phyloP scores from a whole-genome alignment of 2,113 vertebrate species.

The Ciconia boyciana region DNA sequence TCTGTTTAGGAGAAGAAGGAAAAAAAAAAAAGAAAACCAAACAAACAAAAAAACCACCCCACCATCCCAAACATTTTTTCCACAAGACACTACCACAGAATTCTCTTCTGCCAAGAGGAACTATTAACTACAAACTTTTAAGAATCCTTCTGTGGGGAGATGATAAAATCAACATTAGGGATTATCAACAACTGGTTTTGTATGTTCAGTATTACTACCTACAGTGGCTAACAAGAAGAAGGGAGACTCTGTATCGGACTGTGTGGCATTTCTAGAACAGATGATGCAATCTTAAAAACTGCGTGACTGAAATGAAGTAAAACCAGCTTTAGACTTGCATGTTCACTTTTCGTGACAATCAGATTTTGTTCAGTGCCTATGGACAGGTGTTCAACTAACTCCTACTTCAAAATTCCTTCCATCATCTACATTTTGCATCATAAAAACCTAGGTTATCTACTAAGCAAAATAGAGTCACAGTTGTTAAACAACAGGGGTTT shows the following conservation, averaged over 20 bases:
- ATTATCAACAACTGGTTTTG: not conserved
- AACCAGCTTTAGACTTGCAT: not conserved
- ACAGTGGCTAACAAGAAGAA: not conserved
- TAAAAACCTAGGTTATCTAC: not conserved
- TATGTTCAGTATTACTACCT: not conserved
- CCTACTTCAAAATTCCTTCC: not conserved
- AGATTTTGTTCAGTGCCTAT: not conserved
- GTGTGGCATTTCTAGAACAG: not conserved
- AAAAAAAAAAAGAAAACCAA: not conserved
- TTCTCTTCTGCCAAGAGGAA: not conserved
- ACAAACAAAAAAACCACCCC: too few species aligned
- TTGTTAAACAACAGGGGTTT: not conserved
- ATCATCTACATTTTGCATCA: not conserved
- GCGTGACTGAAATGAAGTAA: not conserved
- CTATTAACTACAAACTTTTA: not conserved
- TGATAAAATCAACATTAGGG: not conserved
- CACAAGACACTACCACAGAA: not conserved
- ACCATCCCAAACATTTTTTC: not conserved
- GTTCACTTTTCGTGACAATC: not conserved
- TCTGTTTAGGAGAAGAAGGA: not conserved
- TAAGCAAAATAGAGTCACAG: not conserved
- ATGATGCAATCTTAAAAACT: not conserved
- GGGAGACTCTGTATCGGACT: not conserved
- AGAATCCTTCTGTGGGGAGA: not conserved
- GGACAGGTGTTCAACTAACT: not conserved